Evolutionary conservation across 1,140 invertebrate species (phyloP), one percentile per base, ranked within the genome.

Genomic region (Trachelipus rathkii): DNA sequence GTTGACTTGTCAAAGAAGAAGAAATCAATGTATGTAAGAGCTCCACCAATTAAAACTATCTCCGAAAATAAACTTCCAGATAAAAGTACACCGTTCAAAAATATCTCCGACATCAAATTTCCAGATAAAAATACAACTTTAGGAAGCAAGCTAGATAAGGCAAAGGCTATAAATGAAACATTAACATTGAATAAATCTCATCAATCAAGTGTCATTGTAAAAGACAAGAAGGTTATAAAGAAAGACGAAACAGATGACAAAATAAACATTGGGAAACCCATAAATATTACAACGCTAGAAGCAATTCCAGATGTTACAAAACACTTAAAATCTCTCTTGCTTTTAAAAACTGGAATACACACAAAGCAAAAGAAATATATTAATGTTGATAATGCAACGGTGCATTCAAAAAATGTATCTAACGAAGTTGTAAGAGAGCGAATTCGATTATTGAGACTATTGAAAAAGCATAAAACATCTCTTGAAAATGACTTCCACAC

Each of bases 401-500:
- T 60, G 4, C 50, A 60, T 8, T 60, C 50, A 60, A 13, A 19
- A 15, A 60, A 60, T 60, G 50, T 60, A 19, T 19, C 50, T 1
- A 60, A 60, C 50, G 50, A 60, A 60, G 50, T 60, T 60, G 50
- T 60, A 60, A 60, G 50, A 60, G 50, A 60, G 8, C 11, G 50
- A 60, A 60, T 60, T 8, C 50, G 50, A 15, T 8, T 60, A 33
- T 60, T 60, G 19, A 60, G 50, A 60, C 50, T 60, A 1, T 60
- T 60, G 50, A 60, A 60, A 60, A 60, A 60, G 19, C 50, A 60
- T 19, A 60, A 60, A 60, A 60, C 50, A 60, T 60, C 50, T 60
- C 19, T 60, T 13, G 50, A 60, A 60, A 60, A 60, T 60, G 50
- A 60, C 19, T 60, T 60, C 50, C 50, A 60, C 19, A 60, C 50